Evolutionary conservation across 2,113 vertebrate genomes (phyloP).

Genomic region (Malurus melanocephalus): DNA sequence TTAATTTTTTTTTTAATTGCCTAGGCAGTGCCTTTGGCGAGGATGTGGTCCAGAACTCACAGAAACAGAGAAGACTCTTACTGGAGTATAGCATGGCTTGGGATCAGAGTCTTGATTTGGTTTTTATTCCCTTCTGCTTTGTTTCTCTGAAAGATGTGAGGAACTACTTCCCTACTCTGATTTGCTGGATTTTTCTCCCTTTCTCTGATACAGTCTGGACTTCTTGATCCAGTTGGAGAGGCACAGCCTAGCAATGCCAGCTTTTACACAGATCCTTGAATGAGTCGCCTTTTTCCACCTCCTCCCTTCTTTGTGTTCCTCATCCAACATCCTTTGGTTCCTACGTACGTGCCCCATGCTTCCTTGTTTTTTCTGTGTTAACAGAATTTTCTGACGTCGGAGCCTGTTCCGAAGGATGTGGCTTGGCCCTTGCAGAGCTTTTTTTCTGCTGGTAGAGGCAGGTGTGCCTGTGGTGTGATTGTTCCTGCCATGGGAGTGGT

Average conservation of each 20-base stretch:
- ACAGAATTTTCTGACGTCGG: neutral
- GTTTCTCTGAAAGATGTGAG: neutral
- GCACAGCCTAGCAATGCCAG: neutral
- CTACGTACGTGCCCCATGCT: neutral
- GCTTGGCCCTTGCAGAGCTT: neutral
- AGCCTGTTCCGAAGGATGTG: neutral
- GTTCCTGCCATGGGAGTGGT: neutral
- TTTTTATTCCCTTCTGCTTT: neutral
- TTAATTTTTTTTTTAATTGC: neutral
- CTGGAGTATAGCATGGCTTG: neutral
- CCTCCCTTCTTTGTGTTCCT: slow-evolving; percentile 22
- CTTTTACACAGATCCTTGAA: neutral
- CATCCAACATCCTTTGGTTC: slow-evolving; percentile 15
- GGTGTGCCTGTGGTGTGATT: neutral
- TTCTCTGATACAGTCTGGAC: neutral
- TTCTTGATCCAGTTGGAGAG: neutral
- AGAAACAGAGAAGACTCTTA: neutral
- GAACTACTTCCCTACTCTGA: neutral
- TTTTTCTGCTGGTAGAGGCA: neutral
- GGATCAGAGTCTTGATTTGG: neutral
- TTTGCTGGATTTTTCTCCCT: neutral
- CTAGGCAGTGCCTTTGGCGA: neutral
- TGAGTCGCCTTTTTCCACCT: neutral
- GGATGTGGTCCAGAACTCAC: neutral
- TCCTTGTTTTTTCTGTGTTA: slow-evolving; percentile 5